These are phyloP conservation scores for Macrosiphum euphorbiae DNA, from an alignment of 2,888 invertebrate species.

Conservation along the genomic window DNA sequence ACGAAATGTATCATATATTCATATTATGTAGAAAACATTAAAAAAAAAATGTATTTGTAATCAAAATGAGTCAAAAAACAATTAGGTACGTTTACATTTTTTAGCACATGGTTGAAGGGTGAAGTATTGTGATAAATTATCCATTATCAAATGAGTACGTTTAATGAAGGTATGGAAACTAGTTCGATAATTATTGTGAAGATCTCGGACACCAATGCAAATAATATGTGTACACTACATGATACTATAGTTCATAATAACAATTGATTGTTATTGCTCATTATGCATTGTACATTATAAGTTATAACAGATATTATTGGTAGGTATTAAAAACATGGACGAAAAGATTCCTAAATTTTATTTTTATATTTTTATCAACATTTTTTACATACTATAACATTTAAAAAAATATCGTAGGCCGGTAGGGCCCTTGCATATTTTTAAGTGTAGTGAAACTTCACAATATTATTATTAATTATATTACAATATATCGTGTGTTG, in stretches of 20 bases:
- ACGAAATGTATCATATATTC: not conserved
- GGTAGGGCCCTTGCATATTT: not conserved
- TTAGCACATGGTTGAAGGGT: not conserved
- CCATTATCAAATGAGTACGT: not conserved
- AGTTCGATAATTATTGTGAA: not conserved
- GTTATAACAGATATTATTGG: not conserved
- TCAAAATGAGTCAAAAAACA: not conserved
- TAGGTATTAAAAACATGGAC: not conserved
- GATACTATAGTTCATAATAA: not conserved
- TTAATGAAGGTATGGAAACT: not conserved
- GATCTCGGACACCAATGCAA: not conserved
- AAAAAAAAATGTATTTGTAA: not conserved
- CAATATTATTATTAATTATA: not conserved
- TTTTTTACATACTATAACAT: not conserved
- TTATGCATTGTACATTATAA: not conserved
- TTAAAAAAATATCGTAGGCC: not conserved
- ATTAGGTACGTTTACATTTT: not conserved
- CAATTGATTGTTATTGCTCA: not conserved
- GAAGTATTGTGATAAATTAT: not conserved
- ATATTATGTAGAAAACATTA: not conserved
- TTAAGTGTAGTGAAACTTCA: not conserved
- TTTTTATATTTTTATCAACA: not conserved
- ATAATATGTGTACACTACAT: not conserved
- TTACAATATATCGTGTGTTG: not conserved
- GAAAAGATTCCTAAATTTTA: not conserved